These are phyloP conservation scores for Poecile montanus DNA, from an alignment of 2,797 vertebrate genomes.

Conservation along the genomic window DNA sequence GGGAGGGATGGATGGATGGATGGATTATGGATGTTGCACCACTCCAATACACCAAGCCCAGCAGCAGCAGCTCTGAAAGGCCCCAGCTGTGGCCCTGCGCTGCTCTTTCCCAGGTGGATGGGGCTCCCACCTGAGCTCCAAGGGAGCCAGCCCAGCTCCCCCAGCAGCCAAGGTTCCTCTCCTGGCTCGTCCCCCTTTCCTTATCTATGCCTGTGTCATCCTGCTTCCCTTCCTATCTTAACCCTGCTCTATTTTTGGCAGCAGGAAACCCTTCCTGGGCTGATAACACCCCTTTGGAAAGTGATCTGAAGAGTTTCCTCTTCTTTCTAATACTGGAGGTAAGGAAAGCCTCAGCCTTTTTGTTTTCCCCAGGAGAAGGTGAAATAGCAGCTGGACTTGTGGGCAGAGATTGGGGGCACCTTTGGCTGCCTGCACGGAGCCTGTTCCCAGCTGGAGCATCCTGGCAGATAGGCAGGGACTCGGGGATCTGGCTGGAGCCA, in stretches of 20 bases:
- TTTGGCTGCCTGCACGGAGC: accelerated
- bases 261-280: slow-evolving; percentile 57
- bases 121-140: accelerated
- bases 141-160: not conserved
- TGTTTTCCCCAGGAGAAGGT: accelerated
- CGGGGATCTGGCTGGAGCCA: accelerated
- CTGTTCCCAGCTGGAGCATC: not conserved
- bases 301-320: not conserved
- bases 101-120: not conserved
- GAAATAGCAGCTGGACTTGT: accelerated
- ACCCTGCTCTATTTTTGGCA: not conserved
- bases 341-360: not conserved
- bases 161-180: not conserved
- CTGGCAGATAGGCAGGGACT: not conserved
- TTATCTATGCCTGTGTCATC: not conserved
- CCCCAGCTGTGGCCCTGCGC: not conserved
- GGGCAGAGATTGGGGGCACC: accelerated
- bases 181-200: accelerated
- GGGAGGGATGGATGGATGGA: not conserved
- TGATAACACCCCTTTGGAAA: slow-evolving; percentile 15
- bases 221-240: not conserved
- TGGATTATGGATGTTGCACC: accelerated
- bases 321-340: not conserved
- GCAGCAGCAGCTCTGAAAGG: accelerated
- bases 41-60: not conserved